phyloP scores from a whole-genome alignment of 2,797 vertebrate genomes.

The Molothrus aeneus region DNA sequence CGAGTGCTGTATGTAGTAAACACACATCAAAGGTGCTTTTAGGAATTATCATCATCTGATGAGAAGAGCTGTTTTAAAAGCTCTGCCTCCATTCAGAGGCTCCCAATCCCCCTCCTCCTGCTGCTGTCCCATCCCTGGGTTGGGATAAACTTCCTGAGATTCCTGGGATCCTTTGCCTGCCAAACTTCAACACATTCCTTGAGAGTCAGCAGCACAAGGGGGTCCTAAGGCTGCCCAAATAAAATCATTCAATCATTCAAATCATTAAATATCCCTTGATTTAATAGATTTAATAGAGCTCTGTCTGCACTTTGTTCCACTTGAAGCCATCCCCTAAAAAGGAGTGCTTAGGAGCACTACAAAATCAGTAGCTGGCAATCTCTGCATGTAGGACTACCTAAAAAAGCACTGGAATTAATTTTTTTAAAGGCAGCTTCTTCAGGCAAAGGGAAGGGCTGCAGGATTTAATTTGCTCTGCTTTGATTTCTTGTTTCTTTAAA shows the following conservation, averaged over 20 bases:
- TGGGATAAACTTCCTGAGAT: not conserved
- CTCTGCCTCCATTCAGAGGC: not conserved
- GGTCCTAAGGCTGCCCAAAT: not conserved
- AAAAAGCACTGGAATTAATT: not conserved
- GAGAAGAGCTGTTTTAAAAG: not conserved
- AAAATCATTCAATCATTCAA: not conserved
- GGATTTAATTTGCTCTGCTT: constrained; percentile 47
- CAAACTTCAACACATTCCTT: accelerated
- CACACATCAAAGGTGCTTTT: constrained; percentile 18
- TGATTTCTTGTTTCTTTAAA: constrained; percentile 54
- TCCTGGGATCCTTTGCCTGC: not conserved
- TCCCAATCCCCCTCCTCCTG: not conserved
- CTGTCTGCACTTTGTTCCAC: not conserved
- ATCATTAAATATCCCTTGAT: not conserved
- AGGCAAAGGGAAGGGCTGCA: not conserved
- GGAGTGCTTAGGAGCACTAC: accelerated
- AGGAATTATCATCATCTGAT: not conserved
- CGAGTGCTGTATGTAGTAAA: not conserved
- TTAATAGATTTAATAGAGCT: not conserved
- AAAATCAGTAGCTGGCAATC: not conserved
- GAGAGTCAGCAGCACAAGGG: not conserved
- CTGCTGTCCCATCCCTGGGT: not conserved
- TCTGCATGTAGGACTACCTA: not conserved
- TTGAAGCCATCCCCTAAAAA: not conserved
- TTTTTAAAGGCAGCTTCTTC: not conserved